A percentile compares a stretch with the other conserved stretches of the same genome.
Conservation (phyloP, 2,113 vertebrate species). For the Nycticorax nycticorax region DNA sequence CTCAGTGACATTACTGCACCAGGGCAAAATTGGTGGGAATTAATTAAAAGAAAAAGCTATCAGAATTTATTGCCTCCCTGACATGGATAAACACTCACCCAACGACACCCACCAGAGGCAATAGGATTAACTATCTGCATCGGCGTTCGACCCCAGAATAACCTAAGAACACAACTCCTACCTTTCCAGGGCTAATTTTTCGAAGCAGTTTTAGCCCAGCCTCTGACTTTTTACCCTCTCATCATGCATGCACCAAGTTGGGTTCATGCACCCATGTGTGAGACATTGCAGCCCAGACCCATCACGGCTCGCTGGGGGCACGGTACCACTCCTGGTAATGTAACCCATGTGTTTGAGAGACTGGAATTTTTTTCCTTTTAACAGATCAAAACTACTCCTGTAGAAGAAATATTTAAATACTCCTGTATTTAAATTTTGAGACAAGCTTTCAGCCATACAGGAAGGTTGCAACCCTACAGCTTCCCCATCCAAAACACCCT, state of each 20-base stretch:
- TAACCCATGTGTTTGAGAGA: neutral
- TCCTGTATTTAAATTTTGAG: neutral
- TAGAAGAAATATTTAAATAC: neutral
- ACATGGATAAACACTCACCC: neutral
- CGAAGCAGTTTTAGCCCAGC: neutral
- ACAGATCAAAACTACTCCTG: neutral
- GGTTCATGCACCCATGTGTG: neutral
- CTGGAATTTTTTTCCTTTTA: neutral
- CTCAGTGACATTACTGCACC: neutral
- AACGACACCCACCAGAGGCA: neutral
- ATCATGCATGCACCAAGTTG: neutral
- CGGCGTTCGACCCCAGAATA: neutral
- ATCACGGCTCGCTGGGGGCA: rapidly evolving
- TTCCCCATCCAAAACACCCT: neutral
- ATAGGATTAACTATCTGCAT: neutral
- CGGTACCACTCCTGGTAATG: rapidly evolving
- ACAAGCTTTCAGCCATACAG: neutral
- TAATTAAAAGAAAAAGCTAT: neutral
- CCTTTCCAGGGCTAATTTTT: neutral
- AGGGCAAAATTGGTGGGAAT: neutral
- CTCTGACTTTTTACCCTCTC: neutral
- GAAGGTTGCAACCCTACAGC: neutral
- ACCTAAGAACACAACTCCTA: neutral
- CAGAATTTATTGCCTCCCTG: neutral
- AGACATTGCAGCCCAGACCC: neutral